A percentile compares a stretch with the other conserved stretches of the same genome.
Conservation (phyloP, 2,888 invertebrate genomes). For the Drosophila lutescens region DNA sequence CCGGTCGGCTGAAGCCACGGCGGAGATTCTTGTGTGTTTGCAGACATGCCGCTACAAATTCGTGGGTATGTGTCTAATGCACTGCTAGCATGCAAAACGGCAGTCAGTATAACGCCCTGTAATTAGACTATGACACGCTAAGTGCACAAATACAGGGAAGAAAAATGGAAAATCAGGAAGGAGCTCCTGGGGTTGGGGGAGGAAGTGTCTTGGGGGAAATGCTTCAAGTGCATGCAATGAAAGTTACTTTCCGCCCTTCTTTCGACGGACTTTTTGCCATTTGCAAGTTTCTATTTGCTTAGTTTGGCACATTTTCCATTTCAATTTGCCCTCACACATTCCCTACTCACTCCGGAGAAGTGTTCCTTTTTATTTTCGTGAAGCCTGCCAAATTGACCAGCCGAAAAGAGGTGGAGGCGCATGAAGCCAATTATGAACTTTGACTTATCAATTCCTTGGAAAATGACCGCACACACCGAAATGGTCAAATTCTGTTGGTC, state of each 20-base stretch:
- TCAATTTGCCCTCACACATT: conserved; percentile 48
- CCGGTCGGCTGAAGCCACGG: conserved; percentile 3
- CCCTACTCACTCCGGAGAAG: not conserved
- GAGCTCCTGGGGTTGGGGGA: not conserved
- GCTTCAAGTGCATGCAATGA: conserved; percentile 56
- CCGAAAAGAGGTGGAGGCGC: conserved; percentile 7
- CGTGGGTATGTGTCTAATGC: conserved; percentile 65
- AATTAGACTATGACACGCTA: conserved; percentile 73
- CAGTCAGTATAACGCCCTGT: conserved; percentile 72
- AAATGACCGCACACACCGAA: conserved; percentile 45
- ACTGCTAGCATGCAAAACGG: conserved; percentile 68
- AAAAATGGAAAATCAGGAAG: not conserved
- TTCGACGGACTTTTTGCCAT: conserved; percentile 33
- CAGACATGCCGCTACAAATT: conserved; percentile 61
- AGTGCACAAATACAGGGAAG: conserved; percentile 49
- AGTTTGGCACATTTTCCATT: conserved; percentile 48
- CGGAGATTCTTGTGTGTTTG: conserved; percentile 21
- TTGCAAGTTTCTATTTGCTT: conserved; percentile 34
- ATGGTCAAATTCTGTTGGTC: conserved; percentile 47
- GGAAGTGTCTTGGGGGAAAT: conserved; percentile 45
- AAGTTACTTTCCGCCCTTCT: conserved; percentile 28
- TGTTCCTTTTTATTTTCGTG: not conserved
- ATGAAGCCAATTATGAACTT: conserved; percentile 66
- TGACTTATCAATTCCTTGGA: conserved; percentile 73
- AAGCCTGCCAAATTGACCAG: conserved; percentile 28